A percentile compares a stretch with the other conserved stretches of the same genome.
Evolutionary conservation across 2,888 invertebrate species (phyloP).

Genomic region (Ornithoptera alexandrae): DNA sequence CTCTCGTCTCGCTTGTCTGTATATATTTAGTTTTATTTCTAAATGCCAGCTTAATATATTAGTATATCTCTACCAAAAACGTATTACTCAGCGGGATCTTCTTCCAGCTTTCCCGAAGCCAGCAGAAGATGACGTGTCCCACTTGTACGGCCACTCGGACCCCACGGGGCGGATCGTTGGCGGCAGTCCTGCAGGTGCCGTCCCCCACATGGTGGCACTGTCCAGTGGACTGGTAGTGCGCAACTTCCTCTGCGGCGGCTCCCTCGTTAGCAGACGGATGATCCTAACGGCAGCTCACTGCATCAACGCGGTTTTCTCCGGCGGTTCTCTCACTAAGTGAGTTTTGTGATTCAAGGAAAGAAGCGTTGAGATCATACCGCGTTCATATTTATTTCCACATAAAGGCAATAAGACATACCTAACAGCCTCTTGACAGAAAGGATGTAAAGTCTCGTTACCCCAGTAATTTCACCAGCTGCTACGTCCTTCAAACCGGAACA

Average conservation of each 20-base stretch:
- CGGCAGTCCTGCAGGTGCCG: slow-evolving; percentile 50
- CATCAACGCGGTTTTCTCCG: slow-evolving; percentile 46
- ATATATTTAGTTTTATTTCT: too few relatives aligned
- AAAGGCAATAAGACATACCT: too few relatives aligned
- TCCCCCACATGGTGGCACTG: slow-evolving; percentile 49
- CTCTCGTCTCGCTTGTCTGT: too few relatives aligned
- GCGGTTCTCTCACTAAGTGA: slow-evolving; percentile 43
- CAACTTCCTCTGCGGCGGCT: slow-evolving; percentile 53
- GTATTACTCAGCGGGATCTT: too few relatives aligned
- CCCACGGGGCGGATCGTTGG: slow-evolving; percentile 54
- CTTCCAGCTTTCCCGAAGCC: slow-evolving; percentile 52
- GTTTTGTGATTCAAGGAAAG: not conserved
- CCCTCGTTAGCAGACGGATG: slow-evolving; percentile 44
- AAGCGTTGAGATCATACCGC: not conserved
- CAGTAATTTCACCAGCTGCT: too few relatives aligned
- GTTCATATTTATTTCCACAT: too few relatives aligned
- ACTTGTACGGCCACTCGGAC: slow-evolving; percentile 52
- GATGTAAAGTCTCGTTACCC: too few relatives aligned
- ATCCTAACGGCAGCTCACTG: slow-evolving; percentile 66
- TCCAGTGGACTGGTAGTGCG: slow-evolving; percentile 34
- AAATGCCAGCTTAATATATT: too few relatives aligned
- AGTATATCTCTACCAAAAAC: too few relatives aligned
- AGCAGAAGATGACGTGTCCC: slow-evolving; percentile 43
- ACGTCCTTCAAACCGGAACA: too few relatives aligned
- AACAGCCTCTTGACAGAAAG: too few relatives aligned